A percentile compares a stretch with the other conserved stretches of the same genome.
These are phyloP conservation scores for Aegithalos caudatus DNA, from an alignment of 2,113 vertebrate genomes.

Conservation along the genomic window DNA sequence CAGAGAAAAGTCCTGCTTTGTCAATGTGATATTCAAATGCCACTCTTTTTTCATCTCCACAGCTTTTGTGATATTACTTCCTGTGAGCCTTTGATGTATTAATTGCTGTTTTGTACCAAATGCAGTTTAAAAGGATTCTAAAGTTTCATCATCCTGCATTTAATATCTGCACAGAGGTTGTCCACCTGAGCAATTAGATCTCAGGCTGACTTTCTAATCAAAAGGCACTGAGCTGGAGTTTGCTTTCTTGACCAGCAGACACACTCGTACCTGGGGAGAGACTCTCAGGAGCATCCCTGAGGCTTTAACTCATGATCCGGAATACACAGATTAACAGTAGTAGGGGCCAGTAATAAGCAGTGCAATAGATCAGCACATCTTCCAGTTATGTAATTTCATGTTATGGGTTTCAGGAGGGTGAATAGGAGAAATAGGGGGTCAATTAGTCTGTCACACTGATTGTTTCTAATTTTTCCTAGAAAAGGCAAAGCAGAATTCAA, in stretches of 20 bases:
- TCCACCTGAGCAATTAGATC: not conserved
- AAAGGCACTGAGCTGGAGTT: not conserved
- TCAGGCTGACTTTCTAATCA: not conserved
- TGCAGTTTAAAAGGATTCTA: not conserved
- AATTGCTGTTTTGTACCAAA: not conserved
- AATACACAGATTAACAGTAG: fast-evolving
- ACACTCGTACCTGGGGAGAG: not conserved
- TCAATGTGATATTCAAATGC: not conserved
- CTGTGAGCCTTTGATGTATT: not conserved
- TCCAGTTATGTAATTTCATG: not conserved
- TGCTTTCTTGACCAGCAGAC: not conserved
- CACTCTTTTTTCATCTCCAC: not conserved
- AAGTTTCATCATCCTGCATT: not conserved
- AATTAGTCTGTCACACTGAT: not conserved
- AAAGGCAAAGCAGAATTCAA: not conserved
- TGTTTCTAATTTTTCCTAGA: not conserved
- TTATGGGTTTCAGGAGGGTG: not conserved
- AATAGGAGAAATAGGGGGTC: not conserved
- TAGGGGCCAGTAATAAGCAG: not conserved
- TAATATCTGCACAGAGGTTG: not conserved
- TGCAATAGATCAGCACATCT: not conserved
- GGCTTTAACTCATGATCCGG: not conserved
- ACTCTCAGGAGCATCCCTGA: not conserved
- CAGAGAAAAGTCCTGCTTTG: not conserved
- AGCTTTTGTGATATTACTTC: not conserved